Evolutionary conservation across 92 coral and sea anemone genomes (phyloP).

Genomic region (Palythoa caribaeorum): DNA sequence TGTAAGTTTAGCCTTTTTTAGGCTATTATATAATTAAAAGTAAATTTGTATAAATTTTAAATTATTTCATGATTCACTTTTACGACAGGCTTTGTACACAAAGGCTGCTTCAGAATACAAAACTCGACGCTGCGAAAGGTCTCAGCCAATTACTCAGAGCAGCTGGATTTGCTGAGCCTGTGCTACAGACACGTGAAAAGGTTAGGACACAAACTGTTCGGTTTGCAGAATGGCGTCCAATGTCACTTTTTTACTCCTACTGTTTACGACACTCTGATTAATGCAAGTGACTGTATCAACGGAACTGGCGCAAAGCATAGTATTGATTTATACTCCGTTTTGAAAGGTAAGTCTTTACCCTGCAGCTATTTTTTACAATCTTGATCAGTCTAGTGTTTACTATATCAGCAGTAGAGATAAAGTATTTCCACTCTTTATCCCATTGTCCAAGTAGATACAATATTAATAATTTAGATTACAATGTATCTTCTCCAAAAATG

Average conservation of each 20-base stretch:
- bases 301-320: constrained; percentile 12
- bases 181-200: background rate
- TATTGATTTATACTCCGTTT: constrained; percentile 11
- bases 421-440: too few relatives aligned
- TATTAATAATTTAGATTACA: too few relatives aligned
- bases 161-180: background rate
- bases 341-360: background rate
- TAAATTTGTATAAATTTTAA: background rate
- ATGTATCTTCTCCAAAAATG: too few relatives aligned
- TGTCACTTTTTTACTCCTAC: background rate
- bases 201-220: constrained; percentile 8
- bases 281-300: constrained; percentile 18
- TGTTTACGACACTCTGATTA: background rate
- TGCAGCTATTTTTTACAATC: background rate
- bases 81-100: constrained; percentile 8
- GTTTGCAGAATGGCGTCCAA: constrained; percentile 9
- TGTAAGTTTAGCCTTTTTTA: too few relatives aligned
- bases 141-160: background rate
- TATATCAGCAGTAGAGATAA: background rate
- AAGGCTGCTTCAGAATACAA: background rate
- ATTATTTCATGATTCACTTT: background rate
- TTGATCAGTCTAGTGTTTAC: background rate
- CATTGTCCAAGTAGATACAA: too few relatives aligned
- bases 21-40: too few relatives aligned
- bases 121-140: background rate